These are phyloP conservation scores for Perizoma flavofasciatum DNA, from an alignment of 2,888 invertebrate species.

Conservation along the genomic window DNA sequence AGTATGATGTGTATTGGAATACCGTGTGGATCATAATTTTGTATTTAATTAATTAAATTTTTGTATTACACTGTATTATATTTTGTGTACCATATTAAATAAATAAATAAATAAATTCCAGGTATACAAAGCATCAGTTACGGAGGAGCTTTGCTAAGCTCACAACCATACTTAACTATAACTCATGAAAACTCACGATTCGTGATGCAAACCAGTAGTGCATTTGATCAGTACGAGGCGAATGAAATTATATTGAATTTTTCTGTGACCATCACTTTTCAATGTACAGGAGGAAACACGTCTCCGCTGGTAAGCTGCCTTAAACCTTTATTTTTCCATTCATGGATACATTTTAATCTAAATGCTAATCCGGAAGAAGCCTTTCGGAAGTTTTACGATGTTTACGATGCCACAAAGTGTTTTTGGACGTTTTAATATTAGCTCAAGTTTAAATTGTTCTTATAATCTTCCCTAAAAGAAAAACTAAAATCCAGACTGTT, in stretches of 20 bases:
- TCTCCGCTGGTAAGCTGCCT: slow-evolving; percentile 50
- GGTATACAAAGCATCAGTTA: slow-evolving; percentile 46
- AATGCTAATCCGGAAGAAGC: slow-evolving; percentile 12
- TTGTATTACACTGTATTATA: too few relatives aligned
- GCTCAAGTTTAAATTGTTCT: too few relatives aligned
- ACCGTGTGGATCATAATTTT: too few relatives aligned
- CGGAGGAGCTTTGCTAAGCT: slow-evolving; percentile 47
- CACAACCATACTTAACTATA: slow-evolving; percentile 58
- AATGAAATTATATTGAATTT: slow-evolving; percentile 54
- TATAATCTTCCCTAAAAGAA: too few relatives aligned
- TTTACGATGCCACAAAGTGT: slow-evolving; percentile 1
- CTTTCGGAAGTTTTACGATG: slow-evolving; percentile 2
- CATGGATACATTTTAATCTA: neutral
- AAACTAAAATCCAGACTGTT: neutral
- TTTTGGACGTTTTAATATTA: too few relatives aligned
- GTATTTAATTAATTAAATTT: too few relatives aligned
- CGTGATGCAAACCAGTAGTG: slow-evolving; percentile 51
- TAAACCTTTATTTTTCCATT: neutral
- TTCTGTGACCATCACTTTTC: slow-evolving; percentile 52
- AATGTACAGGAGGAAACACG: slow-evolving; percentile 52
- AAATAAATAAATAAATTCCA: slow-evolving; percentile 40
- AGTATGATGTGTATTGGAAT: too few relatives aligned
- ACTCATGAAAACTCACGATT: slow-evolving; percentile 46
- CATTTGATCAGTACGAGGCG: slow-evolving; percentile 65
- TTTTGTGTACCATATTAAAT: neutral